Evolutionary conservation across 2,113 vertebrate genomes (phyloP), one percentile per base, ranked within the genome.

Genomic region (Cyphomyrus discorhynchus): DNA sequence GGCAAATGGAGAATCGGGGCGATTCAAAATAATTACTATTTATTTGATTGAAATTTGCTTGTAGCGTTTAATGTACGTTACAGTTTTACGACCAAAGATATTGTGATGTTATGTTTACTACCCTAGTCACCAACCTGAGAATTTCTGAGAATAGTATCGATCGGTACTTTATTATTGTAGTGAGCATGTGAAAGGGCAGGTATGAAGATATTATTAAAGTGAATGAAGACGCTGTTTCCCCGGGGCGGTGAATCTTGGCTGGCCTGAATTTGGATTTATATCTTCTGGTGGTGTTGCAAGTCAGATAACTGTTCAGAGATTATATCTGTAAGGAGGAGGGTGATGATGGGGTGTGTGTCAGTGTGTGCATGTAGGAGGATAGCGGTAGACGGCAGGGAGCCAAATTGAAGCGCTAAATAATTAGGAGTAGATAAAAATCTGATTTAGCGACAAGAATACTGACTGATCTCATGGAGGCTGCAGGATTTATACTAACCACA

Each of bases 241-340:
- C 50, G 89, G 66, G 88, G 90, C 77, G 92, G 86, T 77, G 27
- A 88, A 89, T 94, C 90, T 90, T 50, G 90, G 91, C 90, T 90
- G 92, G 92, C 88, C 89, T 92, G 92, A 92, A 92, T 92, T 92
- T 87, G 90, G 93, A 93, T 93, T 92, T 91, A 90, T 93, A 90
- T 93, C 92, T 91, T 46, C 91, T 93, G 92, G 92, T 93, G 91
- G 93, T 92, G 94, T 93, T 91, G 50, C 92, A 92, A 93, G 93
- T 94, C 90, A 90, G 93, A 95, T 95, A 95, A 95, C 94, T 89
- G 86, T 93, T 92, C 90, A 90, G 91, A 93, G 86, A 93, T 93
- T 94, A 95, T 93, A 95, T 93, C 93, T 92, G 90, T 53, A 88
- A 93, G 92, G 91, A 91, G 90, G 77, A 91, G 80, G 62, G 88